Evolutionary conservation across 2,888 invertebrate genomes (phyloP).

Genomic region (Caenorhabditis sp.): DNA sequence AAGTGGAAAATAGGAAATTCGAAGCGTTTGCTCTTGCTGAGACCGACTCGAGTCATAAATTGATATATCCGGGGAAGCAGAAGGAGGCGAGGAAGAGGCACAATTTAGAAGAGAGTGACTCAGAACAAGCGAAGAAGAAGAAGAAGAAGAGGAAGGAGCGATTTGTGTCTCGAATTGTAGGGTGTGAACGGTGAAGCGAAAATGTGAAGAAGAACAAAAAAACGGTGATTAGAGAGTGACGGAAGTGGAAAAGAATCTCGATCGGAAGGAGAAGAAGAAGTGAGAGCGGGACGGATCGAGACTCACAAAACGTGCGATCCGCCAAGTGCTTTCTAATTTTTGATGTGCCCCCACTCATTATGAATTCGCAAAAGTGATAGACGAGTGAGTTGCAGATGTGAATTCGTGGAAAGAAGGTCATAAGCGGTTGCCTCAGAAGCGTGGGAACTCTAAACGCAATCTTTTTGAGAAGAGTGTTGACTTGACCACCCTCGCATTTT

Average conservation of each 20-base stretch:
- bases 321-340: conserved; percentile 38
- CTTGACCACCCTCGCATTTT: no score
- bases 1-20: conserved; percentile 1
- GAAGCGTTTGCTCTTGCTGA: no score
- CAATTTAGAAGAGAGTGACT: background rate
- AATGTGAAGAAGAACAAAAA: background rate
- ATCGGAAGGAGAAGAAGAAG: background rate
- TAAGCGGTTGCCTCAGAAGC: no score
- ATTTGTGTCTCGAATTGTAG: no score
- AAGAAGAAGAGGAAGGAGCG: background rate
- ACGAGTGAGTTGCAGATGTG: no score
- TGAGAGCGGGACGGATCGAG: background rate
- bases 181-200: background rate
- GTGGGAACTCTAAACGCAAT: no score
- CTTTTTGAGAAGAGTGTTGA: no score
- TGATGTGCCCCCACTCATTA: conserved; percentile 30
- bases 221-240: background rate
- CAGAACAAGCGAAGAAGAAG: background rate
- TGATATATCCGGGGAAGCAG: background rate
- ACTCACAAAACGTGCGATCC: conserved; percentile 43
- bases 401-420: no score
- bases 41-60: background rate
- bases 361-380: conserved; percentile 19
- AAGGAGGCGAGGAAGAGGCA: background rate
- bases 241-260: background rate